Conservation (phyloP, 2,797 vertebrate species). For the Anolis apletophallus region DNA sequence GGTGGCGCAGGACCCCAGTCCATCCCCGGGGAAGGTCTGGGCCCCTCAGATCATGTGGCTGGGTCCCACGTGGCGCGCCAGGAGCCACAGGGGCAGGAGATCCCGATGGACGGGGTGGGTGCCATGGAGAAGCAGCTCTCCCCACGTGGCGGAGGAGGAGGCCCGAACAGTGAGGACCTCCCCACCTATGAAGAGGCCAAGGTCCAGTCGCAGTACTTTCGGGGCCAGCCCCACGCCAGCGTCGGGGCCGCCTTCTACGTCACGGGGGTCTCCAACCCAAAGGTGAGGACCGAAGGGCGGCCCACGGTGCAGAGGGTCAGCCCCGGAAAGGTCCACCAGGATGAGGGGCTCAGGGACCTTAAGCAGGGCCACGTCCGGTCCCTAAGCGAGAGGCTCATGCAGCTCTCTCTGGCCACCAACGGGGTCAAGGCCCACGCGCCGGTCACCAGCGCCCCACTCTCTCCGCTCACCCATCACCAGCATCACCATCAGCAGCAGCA, state of each 20-base stretch:
- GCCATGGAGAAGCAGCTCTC: constrained; percentile 93
- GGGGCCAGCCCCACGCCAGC: constrained; percentile 87
- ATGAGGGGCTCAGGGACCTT: constrained; percentile 96
- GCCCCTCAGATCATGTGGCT: constrained; percentile 86
- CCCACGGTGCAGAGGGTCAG: constrained; percentile 91
- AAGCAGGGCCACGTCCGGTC: constrained; percentile 98
- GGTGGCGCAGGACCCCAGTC: constrained; percentile 71
- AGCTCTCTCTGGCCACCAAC: constrained; percentile 94
- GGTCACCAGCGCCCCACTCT: constrained; percentile 86
- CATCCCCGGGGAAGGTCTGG: constrained; percentile 81
- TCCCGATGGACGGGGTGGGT: constrained; percentile 88
- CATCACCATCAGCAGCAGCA: constrained; percentile 51
- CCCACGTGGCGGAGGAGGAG: constrained; percentile 59
- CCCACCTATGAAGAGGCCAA: constrained; percentile 98
- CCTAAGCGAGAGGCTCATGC: constrained; percentile 96
- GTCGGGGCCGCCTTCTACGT: constrained; percentile 94
- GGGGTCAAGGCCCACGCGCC: constrained; percentile 95
- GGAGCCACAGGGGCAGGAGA: constrained; percentile 98
- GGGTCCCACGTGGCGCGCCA: constrained; percentile 94
- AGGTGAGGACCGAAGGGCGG: constrained; percentile 93
- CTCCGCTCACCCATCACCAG: constrained; percentile 87
- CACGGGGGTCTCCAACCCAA: constrained; percentile 88
- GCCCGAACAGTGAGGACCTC: constrained; percentile 90
- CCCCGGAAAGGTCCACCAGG: constrained; percentile 92
- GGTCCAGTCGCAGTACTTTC: constrained; percentile 97